Evolutionary conservation across 2,797 vertebrate genomes (phyloP).

Genomic region (Notolabrus celidotus): DNA sequence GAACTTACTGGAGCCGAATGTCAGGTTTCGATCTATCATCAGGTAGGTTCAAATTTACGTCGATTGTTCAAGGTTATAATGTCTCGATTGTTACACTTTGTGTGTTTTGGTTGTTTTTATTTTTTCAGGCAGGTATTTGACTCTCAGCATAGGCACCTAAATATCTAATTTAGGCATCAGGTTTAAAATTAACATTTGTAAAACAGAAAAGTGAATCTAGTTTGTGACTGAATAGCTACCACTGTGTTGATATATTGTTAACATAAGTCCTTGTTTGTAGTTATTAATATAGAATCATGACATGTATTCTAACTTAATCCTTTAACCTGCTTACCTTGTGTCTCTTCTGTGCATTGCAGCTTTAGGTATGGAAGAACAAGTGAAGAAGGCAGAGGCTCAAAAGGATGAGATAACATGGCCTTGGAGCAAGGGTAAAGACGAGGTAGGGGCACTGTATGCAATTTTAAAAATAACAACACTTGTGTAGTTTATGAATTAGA

Average conservation of each 20-base stretch:
- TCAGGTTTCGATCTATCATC: conserved; percentile 19
- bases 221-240: background rate
- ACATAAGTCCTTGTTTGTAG: background rate
- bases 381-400: conserved; percentile 55
- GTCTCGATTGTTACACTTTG: background rate
- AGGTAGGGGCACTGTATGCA: conserved; percentile 31
- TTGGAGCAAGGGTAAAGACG: conserved; percentile 49
- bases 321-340: background rate
- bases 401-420: conserved; percentile 51
- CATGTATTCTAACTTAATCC: background rate
- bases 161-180: too few species aligned
- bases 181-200: background rate
- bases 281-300: too few species aligned
- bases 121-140: background rate
- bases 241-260: background rate
- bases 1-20: conserved; percentile 6
- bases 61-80: background rate
- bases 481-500: background rate
- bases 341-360: conserved; percentile 47
- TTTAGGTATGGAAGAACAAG: background rate
- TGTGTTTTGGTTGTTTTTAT: background rate
- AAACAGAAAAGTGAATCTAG: background rate
- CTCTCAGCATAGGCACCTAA: background rate
- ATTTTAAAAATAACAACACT: background rate
- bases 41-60: conserved; percentile 27